Evolutionary conservation across 2,888 invertebrate species (phyloP), one percentile per base, ranked within the genome.

Genomic region (Creontiades dilutus): DNA sequence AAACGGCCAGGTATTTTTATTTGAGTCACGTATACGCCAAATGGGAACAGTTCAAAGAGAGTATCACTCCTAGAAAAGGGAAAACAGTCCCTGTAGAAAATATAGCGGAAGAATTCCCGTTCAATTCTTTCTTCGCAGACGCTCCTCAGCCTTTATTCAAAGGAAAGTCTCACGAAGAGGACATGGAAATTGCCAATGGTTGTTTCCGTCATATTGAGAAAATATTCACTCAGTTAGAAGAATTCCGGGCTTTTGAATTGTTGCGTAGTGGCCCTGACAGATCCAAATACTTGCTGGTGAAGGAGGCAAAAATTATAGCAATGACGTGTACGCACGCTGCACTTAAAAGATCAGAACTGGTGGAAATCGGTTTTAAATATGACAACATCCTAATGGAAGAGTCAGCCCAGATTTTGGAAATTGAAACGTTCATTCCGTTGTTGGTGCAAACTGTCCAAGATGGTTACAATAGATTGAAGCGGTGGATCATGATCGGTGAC

Each of bases 271-370:
- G 99, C 0, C 94, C 98, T 82, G 99, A 99, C 93, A 95, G 99
- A 82, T 98, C 99, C 0, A 98, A 99, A 93, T 99, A 99, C 94
- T 94, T 99, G 90, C 94, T 99, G 87, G 99, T 99, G 0, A 98
- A 99, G 93, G 99, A 99, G 93, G 99, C 99, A 0, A 99, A 99
- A 94, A 99, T 99, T 89, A 99, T 99, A 92, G 99, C 99, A 0
- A 99, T 99, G 99, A 99, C 99, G 0, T 99, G 99, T 94, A 99
- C 99, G 0, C 99, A 99, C 93, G 99, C 99, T 0, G 99, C 99
- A 0, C 94, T 99, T 14, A 99, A 99, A 93, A 95, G 99, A 47
- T 96, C 98, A 86, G 99, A 99, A 93, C 94, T 99, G 4, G 99
- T 99, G 0, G 97, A 98, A 93, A 96, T 98, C 93, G 96, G 97